A percentile compares a stretch with the other conserved stretches of the same genome.
Conservation (phyloP, 2,888 invertebrate genomes). For the Protonemura montana region DNA sequence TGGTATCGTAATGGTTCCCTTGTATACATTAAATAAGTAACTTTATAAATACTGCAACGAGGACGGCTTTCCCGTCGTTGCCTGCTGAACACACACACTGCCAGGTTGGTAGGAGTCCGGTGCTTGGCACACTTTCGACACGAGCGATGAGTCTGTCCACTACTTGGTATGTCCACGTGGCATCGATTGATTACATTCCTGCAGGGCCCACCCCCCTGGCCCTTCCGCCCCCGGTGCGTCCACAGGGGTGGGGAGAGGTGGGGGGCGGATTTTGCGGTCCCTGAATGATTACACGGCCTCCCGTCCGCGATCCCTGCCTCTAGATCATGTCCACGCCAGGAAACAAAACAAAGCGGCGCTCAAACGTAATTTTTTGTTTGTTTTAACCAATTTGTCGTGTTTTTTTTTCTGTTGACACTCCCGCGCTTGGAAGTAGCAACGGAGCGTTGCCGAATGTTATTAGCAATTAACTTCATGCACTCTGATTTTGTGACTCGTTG, state of each 20-base stretch:
- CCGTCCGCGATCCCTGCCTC: background rate
- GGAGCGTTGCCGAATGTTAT: conserved; percentile 43
- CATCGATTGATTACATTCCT: conserved; percentile 38
- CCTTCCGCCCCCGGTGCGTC: background rate
- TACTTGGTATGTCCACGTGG: conserved; percentile 23
- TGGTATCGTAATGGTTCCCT: conserved; percentile 19
- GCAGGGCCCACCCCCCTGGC: background rate
- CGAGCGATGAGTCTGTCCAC: background rate
- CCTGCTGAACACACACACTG: background rate
- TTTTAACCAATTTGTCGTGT: conserved; percentile 34
- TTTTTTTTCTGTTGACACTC: conserved; percentile 36
- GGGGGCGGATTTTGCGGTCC: conserved; percentile 19
- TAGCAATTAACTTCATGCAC: conserved; percentile 42
- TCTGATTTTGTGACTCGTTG: conserved; percentile 17
- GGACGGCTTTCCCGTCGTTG: background rate
- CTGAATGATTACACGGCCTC: conserved; percentile 37
- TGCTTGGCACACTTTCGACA: background rate
- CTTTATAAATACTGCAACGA: conserved; percentile 24
- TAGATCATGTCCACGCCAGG: conserved; percentile 38
- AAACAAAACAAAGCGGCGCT: conserved; percentile 31
- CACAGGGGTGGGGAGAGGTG: background rate
- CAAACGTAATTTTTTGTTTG: conserved; percentile 27
- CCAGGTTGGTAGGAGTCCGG: background rate
- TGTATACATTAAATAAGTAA: conserved; percentile 30
- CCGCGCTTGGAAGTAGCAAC: conserved; percentile 23